A percentile compares a stretch with the other conserved stretches of the same genome.
These are phyloP conservation scores for Deroptyus accipitrinus DNA, from an alignment of 2,113 vertebrate species.

Conservation along the genomic window DNA sequence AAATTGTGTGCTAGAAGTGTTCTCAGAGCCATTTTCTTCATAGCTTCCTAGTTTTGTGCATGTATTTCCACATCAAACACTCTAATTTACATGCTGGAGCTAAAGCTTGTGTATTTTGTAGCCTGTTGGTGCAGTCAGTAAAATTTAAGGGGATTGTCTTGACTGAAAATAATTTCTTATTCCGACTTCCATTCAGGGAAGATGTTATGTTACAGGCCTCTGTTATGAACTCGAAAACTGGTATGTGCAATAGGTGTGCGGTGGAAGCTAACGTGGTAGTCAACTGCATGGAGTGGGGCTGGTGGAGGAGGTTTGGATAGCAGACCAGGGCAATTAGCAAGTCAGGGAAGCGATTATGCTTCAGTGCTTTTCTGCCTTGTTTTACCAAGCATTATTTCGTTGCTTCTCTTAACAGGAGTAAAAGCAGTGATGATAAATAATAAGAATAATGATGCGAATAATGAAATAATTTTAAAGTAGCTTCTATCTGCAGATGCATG, in stretches of 20 bases:
- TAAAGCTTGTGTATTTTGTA: background rate
- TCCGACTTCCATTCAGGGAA: background rate
- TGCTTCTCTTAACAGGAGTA: background rate
- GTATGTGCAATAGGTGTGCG: background rate
- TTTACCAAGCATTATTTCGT: background rate
- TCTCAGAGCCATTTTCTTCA: background rate
- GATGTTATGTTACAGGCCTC: background rate
- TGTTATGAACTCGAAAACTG: background rate
- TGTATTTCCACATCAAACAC: constrained; percentile 11
- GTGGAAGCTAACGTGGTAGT: background rate
- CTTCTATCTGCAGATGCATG: background rate
- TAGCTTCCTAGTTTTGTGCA: constrained; percentile 27
- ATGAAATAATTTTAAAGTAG: background rate
- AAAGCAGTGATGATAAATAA: background rate
- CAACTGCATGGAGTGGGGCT: background rate
- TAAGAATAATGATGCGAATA: background rate
- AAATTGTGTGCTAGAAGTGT: background rate
- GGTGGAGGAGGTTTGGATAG: background rate
- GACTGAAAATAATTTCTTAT: background rate
- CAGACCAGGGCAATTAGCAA: background rate
- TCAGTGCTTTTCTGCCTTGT: background rate
- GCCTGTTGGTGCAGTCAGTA: constrained; percentile 13
- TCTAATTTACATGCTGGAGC: background rate
- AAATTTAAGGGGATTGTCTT: background rate
- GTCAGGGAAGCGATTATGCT: background rate